Evolutionary conservation across 2,113 vertebrate species (phyloP), one percentile per base, ranked within the genome.

Genomic region (Catagonus wagneri): DNA sequence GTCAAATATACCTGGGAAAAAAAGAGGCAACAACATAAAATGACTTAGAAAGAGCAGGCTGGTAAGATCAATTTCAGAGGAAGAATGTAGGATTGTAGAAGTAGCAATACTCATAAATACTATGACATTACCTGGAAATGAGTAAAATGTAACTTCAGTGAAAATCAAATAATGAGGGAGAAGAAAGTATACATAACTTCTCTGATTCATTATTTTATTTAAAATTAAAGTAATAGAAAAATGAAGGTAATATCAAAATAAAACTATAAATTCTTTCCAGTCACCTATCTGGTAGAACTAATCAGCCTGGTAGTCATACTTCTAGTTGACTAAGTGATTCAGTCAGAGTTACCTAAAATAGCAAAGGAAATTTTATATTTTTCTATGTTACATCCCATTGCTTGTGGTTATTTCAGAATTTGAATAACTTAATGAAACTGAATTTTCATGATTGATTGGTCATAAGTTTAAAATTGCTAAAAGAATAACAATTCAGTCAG

Each of bases 221-320:
- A 72, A 94, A 81, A 93, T 66, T 63, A 87, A 93, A 86, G 60
- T 76, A 63, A 87, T 34, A 12, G 34, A 71, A 79, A n/a, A 71
- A 91, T 39, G 12, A 79, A 60, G 20, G 14, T 60, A 44, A 81
- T 54, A 58, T 7, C 27, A 10, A 78, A 92, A 78, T 65, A 84
- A 90, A 50, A 15, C n/a, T 76, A 71, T 29, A 13, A 15, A 27
- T 61, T 22, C 69, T 89, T 83, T 72, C 27, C 17, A 81, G 11
- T 7, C 39, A 81, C 92, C 20, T 87, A 27, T n/a, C 44, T 71
- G 50, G 12, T 60, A 71, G 68, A 84, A 90, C 3, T 72, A 83
- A 52, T 58, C 58, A 17, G 1, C 6, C 32, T 76, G 44, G n/a
- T 4, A 72, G 22, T 10, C 65, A 74, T 1, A 61, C 25, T 87